Conservation (phyloP, 2,797 vertebrate genomes). For the Poecilia velifera region DNA sequence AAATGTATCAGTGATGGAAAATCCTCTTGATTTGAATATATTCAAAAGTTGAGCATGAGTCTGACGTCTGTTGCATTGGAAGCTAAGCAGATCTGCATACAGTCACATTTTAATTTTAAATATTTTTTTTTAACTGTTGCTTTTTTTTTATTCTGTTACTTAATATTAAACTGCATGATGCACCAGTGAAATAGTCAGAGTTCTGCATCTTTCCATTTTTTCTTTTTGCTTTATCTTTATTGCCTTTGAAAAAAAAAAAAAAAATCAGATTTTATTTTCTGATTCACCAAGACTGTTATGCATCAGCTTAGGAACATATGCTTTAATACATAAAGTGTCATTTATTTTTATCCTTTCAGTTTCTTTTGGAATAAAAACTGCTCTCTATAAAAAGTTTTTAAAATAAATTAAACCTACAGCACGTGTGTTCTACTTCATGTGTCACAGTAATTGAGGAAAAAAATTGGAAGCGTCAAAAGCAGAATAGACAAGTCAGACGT, state of each 20-base stretch:
- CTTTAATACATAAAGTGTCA: no score
- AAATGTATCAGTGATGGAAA: conserved; percentile 56
- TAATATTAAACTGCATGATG: neutral
- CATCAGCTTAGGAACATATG: neutral
- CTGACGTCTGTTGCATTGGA: conserved; percentile 17
- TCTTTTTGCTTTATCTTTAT: neutral
- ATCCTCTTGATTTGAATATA: conserved; percentile 50
- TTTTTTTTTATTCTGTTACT: neutral
- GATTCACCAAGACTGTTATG: neutral
- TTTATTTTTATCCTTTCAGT: no score
- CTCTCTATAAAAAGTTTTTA: neutral
- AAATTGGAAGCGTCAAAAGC: neutral
- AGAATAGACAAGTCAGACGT: neutral
- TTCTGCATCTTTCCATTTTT: neutral
- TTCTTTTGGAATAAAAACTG: neutral
- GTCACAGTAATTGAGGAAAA: neutral
- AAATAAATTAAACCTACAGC: neutral
- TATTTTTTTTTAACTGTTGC: neutral
- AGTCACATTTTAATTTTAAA: conserved; percentile 10
- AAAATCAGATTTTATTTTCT: neutral
- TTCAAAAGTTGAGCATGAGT: conserved; percentile 33
- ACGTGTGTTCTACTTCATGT: neutral
- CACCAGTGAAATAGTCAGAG: neutral
- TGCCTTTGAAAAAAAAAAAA: neutral
- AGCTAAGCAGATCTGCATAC: conserved; percentile 18